A percentile compares a stretch with the other conserved stretches of the same genome.
Conservation (phyloP, 2,888 invertebrate species). For the Glaucopsyche alexis region DNA sequence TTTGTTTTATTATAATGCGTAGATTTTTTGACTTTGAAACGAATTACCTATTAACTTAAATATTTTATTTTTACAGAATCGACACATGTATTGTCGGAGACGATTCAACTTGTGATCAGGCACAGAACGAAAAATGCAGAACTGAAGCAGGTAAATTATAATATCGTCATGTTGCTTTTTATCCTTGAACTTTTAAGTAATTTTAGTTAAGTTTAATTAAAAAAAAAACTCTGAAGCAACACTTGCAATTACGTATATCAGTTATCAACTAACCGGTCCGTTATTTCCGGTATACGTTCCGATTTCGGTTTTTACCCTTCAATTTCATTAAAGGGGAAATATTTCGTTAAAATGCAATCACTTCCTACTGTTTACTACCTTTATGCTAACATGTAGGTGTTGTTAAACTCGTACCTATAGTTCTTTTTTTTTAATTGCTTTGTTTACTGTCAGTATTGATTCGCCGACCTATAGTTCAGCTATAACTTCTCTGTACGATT, state of each 20-base stretch:
- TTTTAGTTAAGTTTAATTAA: too few species aligned
- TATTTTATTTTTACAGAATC: slow-evolving; percentile 76
- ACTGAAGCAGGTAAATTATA: slow-evolving; percentile 82
- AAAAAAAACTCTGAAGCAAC: too few species aligned
- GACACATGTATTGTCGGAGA: slow-evolving; percentile 97
- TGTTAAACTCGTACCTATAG: too few species aligned
- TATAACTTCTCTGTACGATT: too few species aligned
- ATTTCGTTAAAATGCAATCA: background rate
- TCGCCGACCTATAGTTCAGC: too few species aligned
- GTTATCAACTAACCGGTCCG: background rate
- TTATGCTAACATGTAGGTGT: background rate
- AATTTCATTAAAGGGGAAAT: background rate
- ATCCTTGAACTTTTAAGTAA: too few species aligned
- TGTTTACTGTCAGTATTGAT: too few species aligned
- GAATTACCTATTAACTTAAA: background rate
- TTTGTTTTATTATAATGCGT: too few species aligned
- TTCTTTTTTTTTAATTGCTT: too few species aligned
- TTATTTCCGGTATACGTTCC: slow-evolving; percentile 22
- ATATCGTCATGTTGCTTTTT: background rate
- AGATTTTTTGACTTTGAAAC: too few species aligned
- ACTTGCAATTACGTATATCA: too few species aligned
- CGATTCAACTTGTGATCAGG: slow-evolving; percentile 92
- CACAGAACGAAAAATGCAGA: slow-evolving; percentile 92
- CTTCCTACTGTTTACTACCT: too few species aligned
- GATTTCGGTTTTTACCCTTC: background rate